Conservation (phyloP, 2,888 invertebrate species). For the Synergus itoensis region DNA sequence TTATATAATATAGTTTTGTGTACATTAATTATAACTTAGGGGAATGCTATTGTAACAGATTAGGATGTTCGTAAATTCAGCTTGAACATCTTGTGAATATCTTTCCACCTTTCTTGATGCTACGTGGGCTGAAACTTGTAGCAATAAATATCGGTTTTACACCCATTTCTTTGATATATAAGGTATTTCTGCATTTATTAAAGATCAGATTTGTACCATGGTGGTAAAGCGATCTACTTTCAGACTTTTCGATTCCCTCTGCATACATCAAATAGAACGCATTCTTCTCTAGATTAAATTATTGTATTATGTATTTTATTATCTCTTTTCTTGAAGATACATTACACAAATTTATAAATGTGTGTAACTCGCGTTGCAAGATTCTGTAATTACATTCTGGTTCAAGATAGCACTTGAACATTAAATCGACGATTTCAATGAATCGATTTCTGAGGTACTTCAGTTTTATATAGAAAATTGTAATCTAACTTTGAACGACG, state of each 20-base stretch:
- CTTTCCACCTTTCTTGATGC: neutral
- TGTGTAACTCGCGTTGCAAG: too few species aligned
- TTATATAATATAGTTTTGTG: neutral
- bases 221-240: conserved; percentile 7
- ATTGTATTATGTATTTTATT: neutral
- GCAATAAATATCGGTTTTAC: conserved; percentile 32
- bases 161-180: conserved; percentile 17
- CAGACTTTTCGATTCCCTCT: neutral
- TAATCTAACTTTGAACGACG: too few species aligned
- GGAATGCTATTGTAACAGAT: neutral
- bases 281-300: neutral
- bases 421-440: too few species aligned
- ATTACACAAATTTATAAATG: too few species aligned
- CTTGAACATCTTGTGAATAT: conserved; percentile 17
- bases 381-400: too few species aligned
- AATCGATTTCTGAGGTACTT: too few species aligned
- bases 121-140: conserved; percentile 27
- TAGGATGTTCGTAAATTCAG: conserved; percentile 17
- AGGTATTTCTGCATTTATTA: conserved; percentile 21
- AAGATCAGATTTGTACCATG: neutral
- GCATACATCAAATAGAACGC: neutral
- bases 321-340: too few species aligned
- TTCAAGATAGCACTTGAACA: too few species aligned
- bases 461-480: too few species aligned
- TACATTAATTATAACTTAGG: too few species aligned